A percentile compares a stretch with the other conserved stretches of the same genome.
Evolutionary conservation across 1,140 invertebrate genomes (phyloP).

Genomic region (Planococcus citri): DNA sequence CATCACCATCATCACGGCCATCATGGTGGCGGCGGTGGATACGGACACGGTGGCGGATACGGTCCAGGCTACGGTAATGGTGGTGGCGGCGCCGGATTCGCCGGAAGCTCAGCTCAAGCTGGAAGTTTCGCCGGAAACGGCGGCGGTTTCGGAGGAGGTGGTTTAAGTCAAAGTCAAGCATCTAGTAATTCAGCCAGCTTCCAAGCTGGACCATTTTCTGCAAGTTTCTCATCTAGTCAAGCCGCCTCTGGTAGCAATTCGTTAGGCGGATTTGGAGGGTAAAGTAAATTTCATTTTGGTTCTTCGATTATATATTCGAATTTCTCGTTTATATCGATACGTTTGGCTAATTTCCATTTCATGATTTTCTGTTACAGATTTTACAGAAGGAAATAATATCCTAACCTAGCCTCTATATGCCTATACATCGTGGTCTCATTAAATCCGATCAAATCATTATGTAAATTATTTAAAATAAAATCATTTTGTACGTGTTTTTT

Average conservation of each 20-base stretch:
- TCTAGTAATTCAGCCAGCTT: background rate
- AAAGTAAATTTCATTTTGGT: too few relatives aligned
- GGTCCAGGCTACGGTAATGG: background rate
- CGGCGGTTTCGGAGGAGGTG: background rate
- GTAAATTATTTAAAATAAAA: background rate
- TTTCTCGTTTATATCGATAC: too few relatives aligned
- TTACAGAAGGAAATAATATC: background rate
- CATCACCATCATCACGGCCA: background rate
- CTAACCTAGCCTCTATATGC: too few relatives aligned
- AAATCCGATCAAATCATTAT: too few relatives aligned
- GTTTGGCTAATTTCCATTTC: background rate
- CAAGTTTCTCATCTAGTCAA: slow-evolving; percentile 2
- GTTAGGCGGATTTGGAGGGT: background rate
- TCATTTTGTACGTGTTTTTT: background rate
- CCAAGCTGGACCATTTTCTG: background rate
- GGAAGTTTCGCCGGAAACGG: background rate
- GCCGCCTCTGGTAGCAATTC: background rate
- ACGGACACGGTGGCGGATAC: background rate
- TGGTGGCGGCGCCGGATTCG: background rate
- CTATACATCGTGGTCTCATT: too few relatives aligned
- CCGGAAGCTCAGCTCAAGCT: background rate
- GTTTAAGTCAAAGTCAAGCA: background rate
- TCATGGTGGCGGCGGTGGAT: background rate
- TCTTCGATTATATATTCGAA: too few relatives aligned
- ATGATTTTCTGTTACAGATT: background rate